phyloP scores from a whole-genome alignment of 2,888 invertebrate species.

The Drosophila fulvimacula region DNA sequence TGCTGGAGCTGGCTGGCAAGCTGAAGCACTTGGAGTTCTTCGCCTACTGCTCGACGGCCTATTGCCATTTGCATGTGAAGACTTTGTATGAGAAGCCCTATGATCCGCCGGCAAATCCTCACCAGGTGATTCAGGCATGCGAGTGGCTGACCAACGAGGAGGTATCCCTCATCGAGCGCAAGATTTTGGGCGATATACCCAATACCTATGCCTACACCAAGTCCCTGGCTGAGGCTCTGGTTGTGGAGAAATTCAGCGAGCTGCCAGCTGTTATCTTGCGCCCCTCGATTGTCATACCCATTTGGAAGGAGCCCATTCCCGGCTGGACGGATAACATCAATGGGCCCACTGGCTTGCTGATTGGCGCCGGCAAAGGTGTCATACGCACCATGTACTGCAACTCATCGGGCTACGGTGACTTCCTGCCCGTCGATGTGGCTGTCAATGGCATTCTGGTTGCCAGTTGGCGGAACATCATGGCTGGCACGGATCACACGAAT shows the following conservation, averaged over 20 bases:
- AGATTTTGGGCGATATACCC: conserved; percentile 86
- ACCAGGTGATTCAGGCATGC: conserved; percentile 90
- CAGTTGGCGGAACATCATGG: conserved; percentile 79
- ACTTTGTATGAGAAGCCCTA: conserved; percentile 94
- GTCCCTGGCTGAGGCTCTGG: conserved; percentile 93
- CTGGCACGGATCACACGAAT: conserved; percentile 67
- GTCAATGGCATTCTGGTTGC: conserved; percentile 88
- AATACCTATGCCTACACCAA: conserved; percentile 92
- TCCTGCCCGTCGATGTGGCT: conserved; percentile 92
- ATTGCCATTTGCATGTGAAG: conserved; percentile 94
- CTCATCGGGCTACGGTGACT: conserved; percentile 91
- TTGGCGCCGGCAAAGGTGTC: conserved; percentile 94
- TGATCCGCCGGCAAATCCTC: conserved; percentile 91
- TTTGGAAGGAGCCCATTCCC: conserved; percentile 93
- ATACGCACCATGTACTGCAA: conserved; percentile 95
- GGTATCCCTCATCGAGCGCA: conserved; percentile 87
- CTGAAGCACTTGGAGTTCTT: conserved; percentile 90
- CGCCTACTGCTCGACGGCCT: conserved; percentile 93
- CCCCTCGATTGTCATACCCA: conserved; percentile 95
- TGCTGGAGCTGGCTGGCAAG: conserved; percentile 92
- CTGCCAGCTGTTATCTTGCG: conserved; percentile 93
- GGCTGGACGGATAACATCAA: conserved; percentile 98
- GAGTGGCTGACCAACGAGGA: conserved; percentile 92
- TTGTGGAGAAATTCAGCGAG: conserved; percentile 90
- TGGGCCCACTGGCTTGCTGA: conserved; percentile 94